Base-by-base conservation (phyloP, 2,888 invertebrate genomes). In the Entomobrya multifasciata region DNA sequence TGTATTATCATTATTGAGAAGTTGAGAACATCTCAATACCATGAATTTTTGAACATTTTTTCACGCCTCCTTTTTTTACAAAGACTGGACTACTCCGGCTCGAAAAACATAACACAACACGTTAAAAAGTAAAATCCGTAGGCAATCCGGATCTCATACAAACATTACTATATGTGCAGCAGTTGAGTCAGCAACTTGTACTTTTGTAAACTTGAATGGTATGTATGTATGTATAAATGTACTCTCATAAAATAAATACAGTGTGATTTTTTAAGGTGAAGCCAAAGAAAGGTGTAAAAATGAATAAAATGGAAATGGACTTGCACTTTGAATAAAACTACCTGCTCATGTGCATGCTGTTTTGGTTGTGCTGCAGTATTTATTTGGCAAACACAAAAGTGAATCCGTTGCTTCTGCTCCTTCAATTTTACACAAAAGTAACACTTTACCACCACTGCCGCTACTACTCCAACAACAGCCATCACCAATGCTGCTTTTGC, bases 1-100 rank as follows among this genome's bases (percentile, higher is more conserved):
- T n/a, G n/a, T 72, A 65, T 65, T 27, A 77, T 81, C 82, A 87
- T 82, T 78, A 82, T 82, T 65, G 77, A 78, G 81, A 60, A 52
- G 70, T 81, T 60, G 57, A 5, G 74, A 86, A 76, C 86, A 86
- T 88, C 84, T 86, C 86, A 87, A 88, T 88, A 85, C 70, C 89
- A 88, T 89, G 89, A 85, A 89, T 89, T 88, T 88, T 89, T 88
- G 52, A 88, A 80, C 65, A 74, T 88, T 82, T 83, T 62, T 81
- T 85, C 82, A 87, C 87, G 87, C 87, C 87, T 87, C 76, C 84
- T 85, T 72, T 65, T 87, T 74, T 70, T 55, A 20, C 44, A 41
- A 6, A 4, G 36, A 41, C 55, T 76, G 36, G 52, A 76, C 83
- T 62, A 0, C 62, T 49, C 25, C 47, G 15, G 70, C 20, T 70